Evolutionary conservation across 2,888 invertebrate species (phyloP).

Genomic region (Oscheius sp.): DNA sequence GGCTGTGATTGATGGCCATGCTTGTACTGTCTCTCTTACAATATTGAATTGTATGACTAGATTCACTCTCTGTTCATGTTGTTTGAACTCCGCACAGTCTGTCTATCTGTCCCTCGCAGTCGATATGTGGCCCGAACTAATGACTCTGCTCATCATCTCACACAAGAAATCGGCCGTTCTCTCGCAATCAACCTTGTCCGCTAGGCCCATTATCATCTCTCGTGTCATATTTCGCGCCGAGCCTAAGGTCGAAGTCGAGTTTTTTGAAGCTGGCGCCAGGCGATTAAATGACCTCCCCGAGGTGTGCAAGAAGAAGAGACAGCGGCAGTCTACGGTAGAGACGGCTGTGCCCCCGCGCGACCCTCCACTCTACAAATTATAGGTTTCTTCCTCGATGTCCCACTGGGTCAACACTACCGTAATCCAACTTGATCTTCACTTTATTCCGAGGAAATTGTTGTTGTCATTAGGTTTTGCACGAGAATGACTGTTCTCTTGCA

Average conservation of each 20-base stretch:
- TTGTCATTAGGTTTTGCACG: too few relatives aligned
- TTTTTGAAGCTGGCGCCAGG: conserved; percentile 16
- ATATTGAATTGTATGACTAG: too few relatives aligned
- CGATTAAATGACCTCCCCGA: neutral
- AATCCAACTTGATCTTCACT: neutral
- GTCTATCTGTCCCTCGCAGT: neutral
- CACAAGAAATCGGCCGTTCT: neutral
- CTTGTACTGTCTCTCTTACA: too few relatives aligned
- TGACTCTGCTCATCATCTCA: neutral
- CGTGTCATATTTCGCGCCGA: conserved; percentile 35
- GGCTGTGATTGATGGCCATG: too few relatives aligned
- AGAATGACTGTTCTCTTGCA: too few relatives aligned
- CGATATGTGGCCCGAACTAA: neutral
- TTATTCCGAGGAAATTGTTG: too few relatives aligned
- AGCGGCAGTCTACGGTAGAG: conserved; percentile 19
- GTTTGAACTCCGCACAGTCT: too few relatives aligned
- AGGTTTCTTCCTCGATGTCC: neutral
- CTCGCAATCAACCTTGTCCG: conserved; percentile 37
- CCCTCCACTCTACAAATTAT: conserved; percentile 21
- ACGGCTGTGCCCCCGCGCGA: conserved; percentile 15
- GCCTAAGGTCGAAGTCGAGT: conserved; percentile 31
- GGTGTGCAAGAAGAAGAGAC: neutral
- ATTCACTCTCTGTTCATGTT: too few relatives aligned
- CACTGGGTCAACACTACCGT: conserved; percentile 30
- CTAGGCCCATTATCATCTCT: conserved; percentile 35